A percentile compares a stretch with the other conserved stretches of the same genome.
These are phyloP conservation scores for Hyperoodon ampullatus DNA, from an alignment of 2,113 vertebrate species.

Conservation along the genomic window DNA sequence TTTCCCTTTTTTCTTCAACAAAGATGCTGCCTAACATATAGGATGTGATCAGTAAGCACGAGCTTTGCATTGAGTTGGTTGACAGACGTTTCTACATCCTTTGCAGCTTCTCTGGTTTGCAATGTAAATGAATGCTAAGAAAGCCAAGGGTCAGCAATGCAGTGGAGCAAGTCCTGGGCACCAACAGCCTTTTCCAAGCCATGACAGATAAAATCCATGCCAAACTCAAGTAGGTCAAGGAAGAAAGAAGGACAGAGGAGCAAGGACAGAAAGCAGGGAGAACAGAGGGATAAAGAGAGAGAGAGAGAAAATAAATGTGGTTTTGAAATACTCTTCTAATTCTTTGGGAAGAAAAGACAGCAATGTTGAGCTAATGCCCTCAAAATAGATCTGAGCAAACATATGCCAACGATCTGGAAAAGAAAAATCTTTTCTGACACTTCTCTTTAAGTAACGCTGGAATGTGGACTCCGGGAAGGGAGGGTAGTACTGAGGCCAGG, in stretches of 20 bases:
- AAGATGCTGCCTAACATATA: neutral
- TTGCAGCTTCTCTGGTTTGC: neutral
- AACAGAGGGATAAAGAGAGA: neutral
- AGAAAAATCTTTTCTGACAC: conserved; percentile 78
- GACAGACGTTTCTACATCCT: neutral
- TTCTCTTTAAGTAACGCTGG: conserved; percentile 75
- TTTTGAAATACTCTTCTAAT: conserved; percentile 57
- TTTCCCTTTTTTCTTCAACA: neutral
- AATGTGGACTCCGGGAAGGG: conserved; percentile 50
- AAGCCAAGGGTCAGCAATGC: neutral
- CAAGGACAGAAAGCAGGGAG: neutral
- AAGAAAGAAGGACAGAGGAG: neutral
- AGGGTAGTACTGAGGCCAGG: neutral
- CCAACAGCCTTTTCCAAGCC: neutral
- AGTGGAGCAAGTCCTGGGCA: neutral
- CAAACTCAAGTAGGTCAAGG: neutral
- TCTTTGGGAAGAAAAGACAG: conserved; percentile 65
- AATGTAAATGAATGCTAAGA: neutral
- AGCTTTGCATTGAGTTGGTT: neutral
- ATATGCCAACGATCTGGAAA: conserved; percentile 80
- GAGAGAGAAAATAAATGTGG: conserved; percentile 9
- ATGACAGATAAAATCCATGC: neutral
- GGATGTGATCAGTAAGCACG: neutral
- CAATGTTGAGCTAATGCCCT: conserved; percentile 55
- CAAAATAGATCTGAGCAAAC: conserved; percentile 75